Evolutionary conservation across 2,888 invertebrate genomes (phyloP).

Genomic region (Thalpophila matura): DNA sequence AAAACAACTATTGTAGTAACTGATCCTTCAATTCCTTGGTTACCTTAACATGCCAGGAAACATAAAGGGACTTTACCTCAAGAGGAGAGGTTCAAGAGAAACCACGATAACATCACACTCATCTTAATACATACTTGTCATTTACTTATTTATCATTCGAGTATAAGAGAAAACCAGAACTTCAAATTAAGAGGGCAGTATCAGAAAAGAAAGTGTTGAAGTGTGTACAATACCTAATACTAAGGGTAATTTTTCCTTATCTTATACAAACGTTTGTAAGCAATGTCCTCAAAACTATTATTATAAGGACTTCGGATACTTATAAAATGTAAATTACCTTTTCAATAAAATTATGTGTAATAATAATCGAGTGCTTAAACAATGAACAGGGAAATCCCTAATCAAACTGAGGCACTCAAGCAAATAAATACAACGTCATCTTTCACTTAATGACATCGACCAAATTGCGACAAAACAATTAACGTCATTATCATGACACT

Average conservation of each 20-base stretch:
- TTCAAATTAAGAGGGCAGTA: conserved; percentile 21
- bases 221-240: neutral
- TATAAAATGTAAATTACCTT: conserved; percentile 29
- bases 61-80: neutral
- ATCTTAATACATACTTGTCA: conserved; percentile 16
- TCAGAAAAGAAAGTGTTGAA: conserved; percentile 18
- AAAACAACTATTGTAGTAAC: neutral
- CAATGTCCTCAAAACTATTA: conserved; percentile 6
- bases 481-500: conserved; percentile 36
- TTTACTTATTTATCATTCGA: neutral
- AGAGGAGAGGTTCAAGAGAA: neutral
- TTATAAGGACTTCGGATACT: conserved; percentile 31
- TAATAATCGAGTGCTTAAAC: neutral
- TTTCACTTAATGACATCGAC: conserved; percentile 1
- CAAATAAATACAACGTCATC: neutral
- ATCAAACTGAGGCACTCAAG: neutral
- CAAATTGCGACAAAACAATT: neutral
- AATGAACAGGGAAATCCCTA: conserved; percentile 34
- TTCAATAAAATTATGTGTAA: neutral
- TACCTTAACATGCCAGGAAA: neutral
- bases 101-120: conserved; percentile 29
- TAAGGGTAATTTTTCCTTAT: neutral
- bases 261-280: conserved; percentile 6
- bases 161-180: neutral
- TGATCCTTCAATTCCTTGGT: neutral